Base-by-base conservation (phyloP, 2,113 vertebrate genomes). In the Talpa occidentalis region DNA sequence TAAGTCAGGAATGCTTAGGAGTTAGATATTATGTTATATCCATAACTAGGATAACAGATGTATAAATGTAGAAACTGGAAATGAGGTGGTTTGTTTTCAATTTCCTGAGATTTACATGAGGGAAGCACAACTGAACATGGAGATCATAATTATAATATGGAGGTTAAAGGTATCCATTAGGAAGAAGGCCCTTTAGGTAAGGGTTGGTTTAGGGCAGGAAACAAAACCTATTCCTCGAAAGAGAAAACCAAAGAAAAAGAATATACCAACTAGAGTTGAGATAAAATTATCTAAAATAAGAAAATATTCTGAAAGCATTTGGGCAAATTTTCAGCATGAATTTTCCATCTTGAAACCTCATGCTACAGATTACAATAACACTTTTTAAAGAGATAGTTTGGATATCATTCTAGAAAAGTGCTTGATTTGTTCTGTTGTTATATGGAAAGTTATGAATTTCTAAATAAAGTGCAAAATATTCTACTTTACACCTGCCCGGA, bases 1-100 rank as follows among this genome's bases (percentile, higher is more conserved):
- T 3, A 80, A n/a, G 14, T 93, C 80, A 90, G 84, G 76, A 94
- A 93, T 83, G 69, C 32, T 95, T 69, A 96, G 56, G 49, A 95
- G 44, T n/a, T 97, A 64, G 72, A 60, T 95, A 93, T 88, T 87
- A 62, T 56, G 10, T 83, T 93, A 73, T 77, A 91, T 66, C 14
- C 72, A n/a, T 93, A 95, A 97, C 85, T 95, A 95, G 85, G 54
- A 77, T 88, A 97, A 95, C 96, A 96, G 95, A 96, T 96, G 73
- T 87, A 93, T 64, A 92, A 85, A 94, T 30, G 26, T 35, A 94
- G 90, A 90, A 93, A 91, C 64, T 94, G 69, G 72, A 95, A 95
- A 95, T 96, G 52, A 87, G 28, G 47, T 93, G 59, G 64, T 80
- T 94, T 95, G 85, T 32, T 95, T 97, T 94, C 95, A 90, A 59